Evolutionary conservation across 2,113 vertebrate genomes (phyloP).

Genomic region (Pantherophis guttatus): DNA sequence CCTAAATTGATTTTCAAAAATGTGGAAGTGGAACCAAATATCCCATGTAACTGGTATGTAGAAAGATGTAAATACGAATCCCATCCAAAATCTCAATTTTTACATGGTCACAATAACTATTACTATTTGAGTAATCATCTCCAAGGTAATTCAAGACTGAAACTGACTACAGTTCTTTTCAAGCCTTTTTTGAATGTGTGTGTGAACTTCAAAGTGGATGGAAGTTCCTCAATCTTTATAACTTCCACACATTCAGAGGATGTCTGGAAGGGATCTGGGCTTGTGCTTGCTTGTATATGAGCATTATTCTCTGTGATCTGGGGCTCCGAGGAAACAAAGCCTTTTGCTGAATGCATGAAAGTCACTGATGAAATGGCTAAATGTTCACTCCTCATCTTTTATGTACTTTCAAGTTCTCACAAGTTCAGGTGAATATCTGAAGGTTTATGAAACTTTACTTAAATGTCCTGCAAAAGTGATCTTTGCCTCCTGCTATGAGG

Average conservation of each 20-base stretch:
- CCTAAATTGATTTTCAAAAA: background rate
- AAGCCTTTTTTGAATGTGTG: background rate
- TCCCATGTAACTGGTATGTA: background rate
- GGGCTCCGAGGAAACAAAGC: background rate
- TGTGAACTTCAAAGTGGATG: background rate
- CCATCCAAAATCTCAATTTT: background rate
- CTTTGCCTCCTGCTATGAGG: background rate
- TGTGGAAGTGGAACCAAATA: background rate
- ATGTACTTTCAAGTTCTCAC: background rate
- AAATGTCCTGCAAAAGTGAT: background rate
- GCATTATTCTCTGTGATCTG: background rate
- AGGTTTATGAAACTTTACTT: background rate
- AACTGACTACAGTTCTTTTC: background rate
- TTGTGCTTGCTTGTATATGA: background rate
- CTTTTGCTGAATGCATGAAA: background rate
- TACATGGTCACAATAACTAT: background rate
- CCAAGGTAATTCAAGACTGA: background rate
- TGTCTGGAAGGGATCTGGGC: background rate
- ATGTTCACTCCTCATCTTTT: background rate
- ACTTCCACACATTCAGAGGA: background rate
- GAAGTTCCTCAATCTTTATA: background rate
- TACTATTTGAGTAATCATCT: background rate
- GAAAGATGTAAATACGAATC: background rate
- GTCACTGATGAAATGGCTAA: background rate
- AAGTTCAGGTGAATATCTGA: background rate